Conservation (phyloP, 2,797 vertebrate genomes). For the Cyclura pinguis region DNA sequence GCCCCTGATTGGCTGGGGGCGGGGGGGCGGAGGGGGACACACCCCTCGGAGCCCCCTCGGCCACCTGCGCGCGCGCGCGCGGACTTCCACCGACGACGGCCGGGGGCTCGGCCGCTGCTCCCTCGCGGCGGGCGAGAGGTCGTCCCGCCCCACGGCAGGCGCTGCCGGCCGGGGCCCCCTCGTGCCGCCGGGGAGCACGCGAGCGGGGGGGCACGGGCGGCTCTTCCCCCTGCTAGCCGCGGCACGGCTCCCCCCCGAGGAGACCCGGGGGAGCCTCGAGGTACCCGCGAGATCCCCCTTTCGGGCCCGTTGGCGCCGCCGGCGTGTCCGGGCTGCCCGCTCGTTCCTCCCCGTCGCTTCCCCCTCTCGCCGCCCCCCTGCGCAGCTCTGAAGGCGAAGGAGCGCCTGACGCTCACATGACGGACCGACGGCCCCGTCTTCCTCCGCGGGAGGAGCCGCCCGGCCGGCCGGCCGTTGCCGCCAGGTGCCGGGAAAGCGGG, state of each 20-base stretch:
- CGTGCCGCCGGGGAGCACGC: background rate
- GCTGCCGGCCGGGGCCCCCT: background rate
- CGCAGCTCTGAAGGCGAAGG: background rate
- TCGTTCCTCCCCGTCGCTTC: background rate
- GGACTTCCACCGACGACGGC: conserved; percentile 48
- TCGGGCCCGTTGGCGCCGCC: too few relatives aligned
- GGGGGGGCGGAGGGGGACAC: background rate
- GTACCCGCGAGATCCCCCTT: background rate
- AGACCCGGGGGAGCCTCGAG: background rate
- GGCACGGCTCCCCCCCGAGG: rapidly evolving
- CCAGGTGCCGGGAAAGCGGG: background rate
- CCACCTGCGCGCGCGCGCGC: conserved; percentile 24
- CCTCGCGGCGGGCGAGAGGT: conserved; percentile 47
- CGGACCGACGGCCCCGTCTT: background rate
- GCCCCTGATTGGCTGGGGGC: conserved; percentile 48
- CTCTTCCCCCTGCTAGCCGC: too few relatives aligned
- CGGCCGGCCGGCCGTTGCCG: background rate
- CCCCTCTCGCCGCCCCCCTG: too few relatives aligned
- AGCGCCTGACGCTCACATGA: background rate
- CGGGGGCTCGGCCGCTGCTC: conserved; percentile 1
- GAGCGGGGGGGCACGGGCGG: too few relatives aligned
- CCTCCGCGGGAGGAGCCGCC: background rate
- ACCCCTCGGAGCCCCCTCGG: background rate
- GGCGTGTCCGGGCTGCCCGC: too few relatives aligned
- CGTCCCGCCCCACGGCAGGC: too few relatives aligned